Evolutionary conservation across 2,113 vertebrate species (phyloP).

Genomic region (Apodemus speciosus): DNA sequence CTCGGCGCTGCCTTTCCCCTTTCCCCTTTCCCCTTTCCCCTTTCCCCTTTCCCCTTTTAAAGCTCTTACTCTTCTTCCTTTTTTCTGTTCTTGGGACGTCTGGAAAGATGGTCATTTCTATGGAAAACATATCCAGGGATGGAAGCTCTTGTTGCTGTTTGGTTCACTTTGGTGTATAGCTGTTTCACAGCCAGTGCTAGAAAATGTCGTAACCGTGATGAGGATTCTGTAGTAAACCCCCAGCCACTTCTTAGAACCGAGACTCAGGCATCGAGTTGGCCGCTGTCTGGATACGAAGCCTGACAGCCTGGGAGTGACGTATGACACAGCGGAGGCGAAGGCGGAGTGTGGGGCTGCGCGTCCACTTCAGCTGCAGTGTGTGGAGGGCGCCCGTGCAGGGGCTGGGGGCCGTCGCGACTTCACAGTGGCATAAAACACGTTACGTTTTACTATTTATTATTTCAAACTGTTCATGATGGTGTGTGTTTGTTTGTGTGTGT

Average conservation of each 20-base stretch:
- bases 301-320: neutral
- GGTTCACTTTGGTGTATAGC: conserved; percentile 8
- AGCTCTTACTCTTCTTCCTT: neutral
- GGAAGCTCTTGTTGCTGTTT: neutral
- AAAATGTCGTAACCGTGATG: conserved; percentile 32
- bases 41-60: neutral
- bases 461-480: neutral
- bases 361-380: neutral
- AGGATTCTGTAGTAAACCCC: neutral
- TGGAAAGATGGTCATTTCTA: neutral
- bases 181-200: neutral
- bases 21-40: too few relatives aligned
- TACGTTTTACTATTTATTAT: neutral
- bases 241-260: neutral
- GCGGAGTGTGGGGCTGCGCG: neutral
- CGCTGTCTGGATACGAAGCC: neutral
- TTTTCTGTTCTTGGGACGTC: neutral
- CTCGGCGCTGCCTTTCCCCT: neutral
- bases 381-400: neutral
- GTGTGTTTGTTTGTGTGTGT: neutral
- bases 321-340: neutral
- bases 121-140: neutral
- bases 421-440: neutral
- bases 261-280: neutral
- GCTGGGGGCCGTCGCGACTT: neutral